Conservation (phyloP, 2,113 vertebrate species). For the Microcebus murinus region DNA sequence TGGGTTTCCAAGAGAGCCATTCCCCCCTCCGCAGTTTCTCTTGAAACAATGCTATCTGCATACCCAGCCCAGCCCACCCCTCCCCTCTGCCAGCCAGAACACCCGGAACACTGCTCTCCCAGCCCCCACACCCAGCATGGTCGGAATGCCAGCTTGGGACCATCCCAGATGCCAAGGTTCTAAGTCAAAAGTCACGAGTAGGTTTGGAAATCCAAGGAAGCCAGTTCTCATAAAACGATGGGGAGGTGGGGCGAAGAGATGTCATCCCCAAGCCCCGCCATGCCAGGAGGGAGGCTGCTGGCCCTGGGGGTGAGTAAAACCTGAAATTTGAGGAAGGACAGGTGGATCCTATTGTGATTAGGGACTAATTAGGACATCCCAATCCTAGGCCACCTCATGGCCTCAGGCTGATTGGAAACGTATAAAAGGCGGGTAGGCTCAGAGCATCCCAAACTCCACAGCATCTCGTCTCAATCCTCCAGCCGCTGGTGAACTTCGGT, state of each 20-base stretch:
- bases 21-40: not conserved
- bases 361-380: slow-evolving; percentile 65
- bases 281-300: slow-evolving; percentile 27
- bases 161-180: slow-evolving; percentile 67
- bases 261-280: not conserved
- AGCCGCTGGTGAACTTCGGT: slow-evolving; percentile 10
- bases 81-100: not conserved
- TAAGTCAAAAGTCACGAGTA: slow-evolving; percentile 67
- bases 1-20: not conserved
- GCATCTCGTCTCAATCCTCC: not conserved
- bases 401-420: not conserved
- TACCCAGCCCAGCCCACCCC: not conserved
- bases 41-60: not conserved
- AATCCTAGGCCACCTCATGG: slow-evolving; percentile 30
- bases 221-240: slow-evolving; percentile 37
- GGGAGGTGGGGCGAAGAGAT: slow-evolving; percentile 5
- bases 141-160: slow-evolving; percentile 10
- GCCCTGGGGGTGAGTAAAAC: slow-evolving; percentile 72
- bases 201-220: slow-evolving; percentile 71
- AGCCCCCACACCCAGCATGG: not conserved
- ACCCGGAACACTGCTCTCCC: not conserved
- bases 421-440: slow-evolving; percentile 66
- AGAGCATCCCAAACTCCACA: not conserved
- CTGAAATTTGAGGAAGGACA: slow-evolving; percentile 77
- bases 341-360: slow-evolving; percentile 61